Percentiles rank a stretch among this genome's conserved stretches.
phyloP scores from a whole-genome alignment of 2,113 vertebrate species.

The Alethe diademata region DNA sequence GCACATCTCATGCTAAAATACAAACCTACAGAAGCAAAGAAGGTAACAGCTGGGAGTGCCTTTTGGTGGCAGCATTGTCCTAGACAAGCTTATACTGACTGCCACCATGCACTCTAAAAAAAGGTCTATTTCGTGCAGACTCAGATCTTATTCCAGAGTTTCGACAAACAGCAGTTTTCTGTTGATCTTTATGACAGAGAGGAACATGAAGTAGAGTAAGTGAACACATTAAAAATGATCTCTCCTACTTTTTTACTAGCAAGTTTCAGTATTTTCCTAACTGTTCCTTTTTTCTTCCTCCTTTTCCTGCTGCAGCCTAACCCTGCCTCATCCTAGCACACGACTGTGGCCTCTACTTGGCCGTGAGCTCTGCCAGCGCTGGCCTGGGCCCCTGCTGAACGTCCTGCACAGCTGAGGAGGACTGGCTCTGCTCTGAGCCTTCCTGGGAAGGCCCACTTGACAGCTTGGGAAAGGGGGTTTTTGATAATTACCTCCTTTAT shows the following conservation, averaged over 20 bases:
- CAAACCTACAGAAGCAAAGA: background rate
- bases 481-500: background rate
- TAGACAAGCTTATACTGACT: background rate
- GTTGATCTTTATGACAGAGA: background rate
- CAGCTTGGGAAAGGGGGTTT: background rate
- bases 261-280: background rate
- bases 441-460: background rate
- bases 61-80: slow-evolving; percentile 62
- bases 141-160: background rate
- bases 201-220: background rate
- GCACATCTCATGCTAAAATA: background rate
- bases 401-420: background rate
- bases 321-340: background rate
- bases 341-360: background rate
- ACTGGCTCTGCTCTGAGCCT: background rate
- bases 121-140: background rate
- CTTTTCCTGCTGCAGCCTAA: background rate
- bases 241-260: background rate
- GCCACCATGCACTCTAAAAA: background rate
- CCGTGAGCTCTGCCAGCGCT: background rate
- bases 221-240: accelerated
- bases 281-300: background rate
- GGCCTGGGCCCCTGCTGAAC: background rate
- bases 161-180: background rate
- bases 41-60: background rate